phyloP scores from a whole-genome alignment of 2,797 vertebrate species.

The Urophycis tenuis region DNA sequence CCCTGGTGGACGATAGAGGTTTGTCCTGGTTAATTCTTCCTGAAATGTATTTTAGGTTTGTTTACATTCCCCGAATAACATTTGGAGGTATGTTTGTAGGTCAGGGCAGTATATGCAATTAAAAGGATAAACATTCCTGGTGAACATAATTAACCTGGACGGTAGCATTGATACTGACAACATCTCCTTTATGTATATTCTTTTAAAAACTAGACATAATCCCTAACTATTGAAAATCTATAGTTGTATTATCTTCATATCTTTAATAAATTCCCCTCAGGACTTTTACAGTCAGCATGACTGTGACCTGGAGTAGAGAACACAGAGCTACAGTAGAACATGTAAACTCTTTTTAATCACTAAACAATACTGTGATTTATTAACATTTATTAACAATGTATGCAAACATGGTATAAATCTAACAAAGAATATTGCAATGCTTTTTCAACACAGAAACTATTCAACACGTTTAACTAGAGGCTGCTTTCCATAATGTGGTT shows the following conservation, averaged over 20 bases:
- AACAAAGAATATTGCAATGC: neutral
- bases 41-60: neutral
- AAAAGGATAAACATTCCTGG: neutral
- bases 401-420: neutral
- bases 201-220: neutral
- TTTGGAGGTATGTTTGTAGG: neutral
- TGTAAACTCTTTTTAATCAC: neutral
- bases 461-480: neutral
- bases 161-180: neutral
- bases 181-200: neutral
- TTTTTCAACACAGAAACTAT: neutral
- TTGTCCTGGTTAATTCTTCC: neutral
- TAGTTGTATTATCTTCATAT: neutral
- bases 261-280: neutral
- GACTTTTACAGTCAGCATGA: neutral
- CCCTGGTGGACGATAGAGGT: neutral
- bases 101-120: neutral
- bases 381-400: conserved; percentile 1
- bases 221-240: neutral
- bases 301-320: neutral
- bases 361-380: conserved; percentile 2
- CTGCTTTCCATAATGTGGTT: neutral
- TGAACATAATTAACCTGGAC: neutral
- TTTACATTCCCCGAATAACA: neutral
- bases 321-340: neutral